Conservation (phyloP, 2,797 vertebrate genomes). For the Phataginus tricuspis region DNA sequence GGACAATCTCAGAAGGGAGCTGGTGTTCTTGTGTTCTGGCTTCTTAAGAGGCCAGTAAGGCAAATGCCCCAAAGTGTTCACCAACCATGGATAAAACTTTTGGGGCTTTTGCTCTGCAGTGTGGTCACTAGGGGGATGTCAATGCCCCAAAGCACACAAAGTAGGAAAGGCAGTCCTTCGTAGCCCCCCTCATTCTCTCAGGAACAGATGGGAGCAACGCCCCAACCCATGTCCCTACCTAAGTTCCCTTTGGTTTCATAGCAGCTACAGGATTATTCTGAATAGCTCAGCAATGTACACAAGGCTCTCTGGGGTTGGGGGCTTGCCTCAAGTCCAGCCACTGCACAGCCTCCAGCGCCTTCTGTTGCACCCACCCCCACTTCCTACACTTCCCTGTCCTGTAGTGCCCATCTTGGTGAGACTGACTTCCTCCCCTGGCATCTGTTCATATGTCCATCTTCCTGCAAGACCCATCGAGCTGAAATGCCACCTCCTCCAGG, state of each 20-base stretch:
- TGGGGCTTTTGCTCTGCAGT: background rate
- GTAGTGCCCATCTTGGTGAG: background rate
- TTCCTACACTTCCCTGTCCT: background rate
- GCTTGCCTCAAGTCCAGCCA: background rate
- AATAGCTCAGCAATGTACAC: fast-evolving
- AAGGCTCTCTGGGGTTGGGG: background rate
- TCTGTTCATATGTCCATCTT: background rate
- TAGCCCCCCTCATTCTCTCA: background rate
- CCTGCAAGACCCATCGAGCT: background rate
- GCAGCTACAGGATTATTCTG: background rate
- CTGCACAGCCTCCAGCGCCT: background rate
- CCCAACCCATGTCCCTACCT: background rate
- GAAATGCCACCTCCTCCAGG: background rate
- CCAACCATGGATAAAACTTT: background rate
- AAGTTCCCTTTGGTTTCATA: no score
- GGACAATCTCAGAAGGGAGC: background rate
- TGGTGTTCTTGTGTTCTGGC: background rate
- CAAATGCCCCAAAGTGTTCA: background rate
- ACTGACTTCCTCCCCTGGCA: background rate
- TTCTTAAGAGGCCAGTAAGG: background rate
- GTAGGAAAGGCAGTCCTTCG: background rate
- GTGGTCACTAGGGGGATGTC: background rate
- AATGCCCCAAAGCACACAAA: background rate
- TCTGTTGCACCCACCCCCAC: no score
- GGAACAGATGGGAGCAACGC: background rate